phyloP scores from a whole-genome alignment of 2,797 vertebrate genomes.

The Anguilla megastoma region DNA sequence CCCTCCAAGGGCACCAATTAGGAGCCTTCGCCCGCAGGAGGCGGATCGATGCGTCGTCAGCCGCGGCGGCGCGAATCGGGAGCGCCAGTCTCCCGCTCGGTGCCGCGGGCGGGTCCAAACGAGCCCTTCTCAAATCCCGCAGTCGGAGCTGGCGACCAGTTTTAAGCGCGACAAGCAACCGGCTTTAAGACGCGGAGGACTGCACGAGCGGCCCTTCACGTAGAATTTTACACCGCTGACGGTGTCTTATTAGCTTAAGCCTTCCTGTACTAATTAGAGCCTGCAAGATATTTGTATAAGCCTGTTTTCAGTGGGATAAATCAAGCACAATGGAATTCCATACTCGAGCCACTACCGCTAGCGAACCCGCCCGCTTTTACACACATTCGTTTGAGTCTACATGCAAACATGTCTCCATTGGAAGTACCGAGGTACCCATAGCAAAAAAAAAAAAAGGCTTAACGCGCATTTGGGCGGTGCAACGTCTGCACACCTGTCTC shows the following conservation, averaged over 20 bases:
- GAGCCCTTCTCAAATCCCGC: not conserved
- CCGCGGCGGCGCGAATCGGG: not conserved
- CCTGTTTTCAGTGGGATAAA: not conserved
- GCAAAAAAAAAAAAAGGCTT: not conserved
- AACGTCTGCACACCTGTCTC: not conserved
- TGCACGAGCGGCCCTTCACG: not conserved
- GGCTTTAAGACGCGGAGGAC: not conserved
- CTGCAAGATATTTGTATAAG: not conserved
- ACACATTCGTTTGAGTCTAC: not conserved
- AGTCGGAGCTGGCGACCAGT: not conserved
- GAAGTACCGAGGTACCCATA: not conserved
- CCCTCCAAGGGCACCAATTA: conserved; percentile 11
- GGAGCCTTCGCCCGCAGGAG: not conserved
- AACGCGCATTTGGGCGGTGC: not conserved
- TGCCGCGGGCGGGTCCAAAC: not conserved
- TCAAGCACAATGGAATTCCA: not conserved
- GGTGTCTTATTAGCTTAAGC: not conserved
- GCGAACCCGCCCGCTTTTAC: not conserved
- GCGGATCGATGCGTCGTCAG: not conserved
- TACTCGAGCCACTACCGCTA: not conserved
- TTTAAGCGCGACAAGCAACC: not conserved
- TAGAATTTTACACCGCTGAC: not conserved
- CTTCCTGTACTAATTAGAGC: not conserved
- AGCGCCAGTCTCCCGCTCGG: not conserved
- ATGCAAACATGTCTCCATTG: not conserved